Conservation (phyloP, 2,113 vertebrate genomes). For the Macheiramphus alcinus region DNA sequence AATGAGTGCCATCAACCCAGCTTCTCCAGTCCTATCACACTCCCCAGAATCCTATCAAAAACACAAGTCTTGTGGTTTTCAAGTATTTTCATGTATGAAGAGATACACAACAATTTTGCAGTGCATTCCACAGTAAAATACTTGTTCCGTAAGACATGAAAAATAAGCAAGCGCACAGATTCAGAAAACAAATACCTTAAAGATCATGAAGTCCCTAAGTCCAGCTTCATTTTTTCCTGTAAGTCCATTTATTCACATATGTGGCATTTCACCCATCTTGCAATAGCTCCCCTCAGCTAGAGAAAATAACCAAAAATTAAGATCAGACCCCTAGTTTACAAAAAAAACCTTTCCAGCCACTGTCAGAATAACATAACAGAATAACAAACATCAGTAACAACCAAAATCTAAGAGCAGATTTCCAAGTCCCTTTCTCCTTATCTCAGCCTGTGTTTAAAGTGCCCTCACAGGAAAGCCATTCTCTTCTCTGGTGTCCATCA, state of each 20-base stretch:
- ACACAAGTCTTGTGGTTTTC: background rate
- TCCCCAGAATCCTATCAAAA: background rate
- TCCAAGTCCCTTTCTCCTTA: background rate
- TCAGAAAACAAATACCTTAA: background rate
- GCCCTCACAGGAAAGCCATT: background rate
- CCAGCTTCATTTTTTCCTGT: background rate
- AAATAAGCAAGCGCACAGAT: background rate
- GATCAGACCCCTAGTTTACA: background rate
- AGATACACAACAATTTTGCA: background rate
- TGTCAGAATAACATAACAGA: background rate
- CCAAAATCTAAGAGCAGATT: background rate
- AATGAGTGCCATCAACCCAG: background rate
- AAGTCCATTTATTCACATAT: background rate
- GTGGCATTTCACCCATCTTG: background rate
- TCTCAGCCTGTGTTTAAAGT: background rate
- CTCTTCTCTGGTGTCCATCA: background rate
- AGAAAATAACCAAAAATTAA: background rate
- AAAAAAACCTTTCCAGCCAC: background rate
- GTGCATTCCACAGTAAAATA: background rate
- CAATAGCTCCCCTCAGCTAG: background rate
- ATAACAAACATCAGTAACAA: background rate
- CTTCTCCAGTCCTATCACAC: background rate
- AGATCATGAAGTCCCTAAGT: background rate
- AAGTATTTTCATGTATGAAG: background rate
- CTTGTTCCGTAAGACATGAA: background rate